Percentiles rank a stretch among this genome's conserved stretches.
Evolutionary conservation across 2,888 invertebrate genomes (phyloP).

Genomic region (Euplexia lucipara): DNA sequence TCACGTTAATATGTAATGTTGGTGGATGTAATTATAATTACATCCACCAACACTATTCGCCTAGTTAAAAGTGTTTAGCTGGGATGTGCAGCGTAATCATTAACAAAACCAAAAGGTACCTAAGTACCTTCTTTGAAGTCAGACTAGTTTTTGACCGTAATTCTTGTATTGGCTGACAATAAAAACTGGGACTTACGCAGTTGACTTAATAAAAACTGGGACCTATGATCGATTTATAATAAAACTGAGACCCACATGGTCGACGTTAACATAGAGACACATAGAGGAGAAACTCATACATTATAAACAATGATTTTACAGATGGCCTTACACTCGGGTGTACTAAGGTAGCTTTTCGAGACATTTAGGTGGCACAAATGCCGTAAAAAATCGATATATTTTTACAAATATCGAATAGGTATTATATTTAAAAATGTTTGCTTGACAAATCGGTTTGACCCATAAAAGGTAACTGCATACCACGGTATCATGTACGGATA

Average conservation of each 20-base stretch:
- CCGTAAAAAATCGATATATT: slow-evolving; percentile 36
- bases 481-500: slow-evolving; percentile 41
- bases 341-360: slow-evolving; percentile 20
- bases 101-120: neutral
- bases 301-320: neutral
- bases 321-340: neutral
- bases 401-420: slow-evolving; percentile 29
- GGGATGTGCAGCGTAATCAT: no score
- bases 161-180: neutral
- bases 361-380: slow-evolving; percentile 28
- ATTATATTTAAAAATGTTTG: slow-evolving; percentile 34
- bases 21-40: no score
- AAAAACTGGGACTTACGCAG: neutral
- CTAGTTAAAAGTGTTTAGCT: no score
- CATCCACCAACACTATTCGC: neutral
- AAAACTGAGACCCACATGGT: no score
- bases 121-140: neutral
- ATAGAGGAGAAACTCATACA: neutral
- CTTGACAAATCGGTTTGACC: slow-evolving; percentile 35
- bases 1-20: no score
- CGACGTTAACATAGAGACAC: neutral
- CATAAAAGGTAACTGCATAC: slow-evolving; percentile 34
- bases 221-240: no score
- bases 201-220: no score
- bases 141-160: neutral